phyloP scores from a whole-genome alignment of 2,797 vertebrate genomes.

The Sebastes oblongus region DNA sequence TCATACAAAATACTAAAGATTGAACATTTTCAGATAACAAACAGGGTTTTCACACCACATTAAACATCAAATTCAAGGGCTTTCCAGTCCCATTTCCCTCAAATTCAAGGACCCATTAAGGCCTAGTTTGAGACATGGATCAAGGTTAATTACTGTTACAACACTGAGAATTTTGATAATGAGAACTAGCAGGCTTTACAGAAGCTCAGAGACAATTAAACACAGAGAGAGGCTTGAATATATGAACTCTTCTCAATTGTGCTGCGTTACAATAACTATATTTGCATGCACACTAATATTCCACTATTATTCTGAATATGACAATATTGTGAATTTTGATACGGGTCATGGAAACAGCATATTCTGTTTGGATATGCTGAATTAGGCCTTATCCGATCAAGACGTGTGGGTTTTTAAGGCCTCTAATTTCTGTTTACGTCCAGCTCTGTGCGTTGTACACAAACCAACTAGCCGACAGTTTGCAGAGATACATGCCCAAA shows the following conservation, averaged over 20 bases:
- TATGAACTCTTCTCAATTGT: background rate
- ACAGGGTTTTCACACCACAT: background rate
- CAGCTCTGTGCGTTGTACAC: too few relatives aligned
- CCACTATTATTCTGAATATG: background rate
- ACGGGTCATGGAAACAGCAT: background rate
- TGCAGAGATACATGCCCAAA: background rate
- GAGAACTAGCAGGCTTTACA: background rate
- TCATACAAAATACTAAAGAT: background rate
- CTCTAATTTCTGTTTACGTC: accelerated
- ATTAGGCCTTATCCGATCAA: background rate
- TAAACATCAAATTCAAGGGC: background rate
- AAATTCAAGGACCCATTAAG: background rate
- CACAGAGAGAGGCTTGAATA: background rate
- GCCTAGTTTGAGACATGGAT: background rate
- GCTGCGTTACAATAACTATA: background rate
- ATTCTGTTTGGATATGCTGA: background rate
- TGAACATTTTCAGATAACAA: background rate
- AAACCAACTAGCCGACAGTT: too few relatives aligned
- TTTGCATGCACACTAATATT: background rate
- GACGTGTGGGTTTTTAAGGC: background rate
- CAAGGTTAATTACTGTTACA: background rate
- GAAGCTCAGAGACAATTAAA: background rate
- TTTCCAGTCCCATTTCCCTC: background rate
- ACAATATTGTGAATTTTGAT: background rate
- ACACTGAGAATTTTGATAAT: background rate